Percentiles rank a stretch among this genome's conserved stretches.
These are phyloP conservation scores for Apeltes quadracus DNA, from an alignment of 2,113 vertebrate species.

Conservation along the genomic window DNA sequence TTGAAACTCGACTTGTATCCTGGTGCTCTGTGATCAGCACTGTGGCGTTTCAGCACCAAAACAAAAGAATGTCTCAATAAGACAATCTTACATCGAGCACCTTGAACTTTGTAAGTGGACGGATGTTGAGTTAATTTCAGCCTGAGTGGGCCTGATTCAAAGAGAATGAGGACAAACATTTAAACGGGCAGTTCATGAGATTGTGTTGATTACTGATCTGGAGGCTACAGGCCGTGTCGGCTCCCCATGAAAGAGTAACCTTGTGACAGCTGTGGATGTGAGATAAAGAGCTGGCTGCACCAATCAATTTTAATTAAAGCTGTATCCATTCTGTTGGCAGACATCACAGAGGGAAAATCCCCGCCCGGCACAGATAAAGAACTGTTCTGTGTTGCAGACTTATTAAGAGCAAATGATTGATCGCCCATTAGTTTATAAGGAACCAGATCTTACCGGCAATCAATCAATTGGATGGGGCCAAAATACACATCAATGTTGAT, in stretches of 20 bases:
- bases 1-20: not conserved
- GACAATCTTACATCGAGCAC: not conserved
- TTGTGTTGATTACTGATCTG: constrained; percentile 28
- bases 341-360: constrained; percentile 54
- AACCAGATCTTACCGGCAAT: constrained; percentile 18
- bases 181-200: constrained; percentile 6
- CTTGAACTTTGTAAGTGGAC: not conserved
- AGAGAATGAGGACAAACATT: not conserved
- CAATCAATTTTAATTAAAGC: constrained; percentile 73
- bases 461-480: constrained; percentile 32
- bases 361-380: constrained; percentile 43
- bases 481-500: constrained; percentile 10
- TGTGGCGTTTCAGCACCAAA: not conserved
- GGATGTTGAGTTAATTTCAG: not conserved
- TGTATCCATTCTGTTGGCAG: constrained; percentile 62
- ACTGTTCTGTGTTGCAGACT: constrained; percentile 42
- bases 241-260: constrained; percentile 45
- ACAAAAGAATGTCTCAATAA: not conserved
- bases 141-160: constrained; percentile 1
- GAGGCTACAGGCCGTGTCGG: constrained; percentile 23
- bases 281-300: constrained; percentile 52
- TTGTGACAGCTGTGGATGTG: constrained; percentile 51
- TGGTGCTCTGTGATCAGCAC: not conserved
- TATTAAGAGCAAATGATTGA: constrained; percentile 56
- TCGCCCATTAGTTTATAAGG: constrained; percentile 44